A percentile compares a stretch with the other conserved stretches of the same genome.
Conservation (phyloP, 2,888 invertebrate genomes). For the Drosophila neutralis region DNA sequence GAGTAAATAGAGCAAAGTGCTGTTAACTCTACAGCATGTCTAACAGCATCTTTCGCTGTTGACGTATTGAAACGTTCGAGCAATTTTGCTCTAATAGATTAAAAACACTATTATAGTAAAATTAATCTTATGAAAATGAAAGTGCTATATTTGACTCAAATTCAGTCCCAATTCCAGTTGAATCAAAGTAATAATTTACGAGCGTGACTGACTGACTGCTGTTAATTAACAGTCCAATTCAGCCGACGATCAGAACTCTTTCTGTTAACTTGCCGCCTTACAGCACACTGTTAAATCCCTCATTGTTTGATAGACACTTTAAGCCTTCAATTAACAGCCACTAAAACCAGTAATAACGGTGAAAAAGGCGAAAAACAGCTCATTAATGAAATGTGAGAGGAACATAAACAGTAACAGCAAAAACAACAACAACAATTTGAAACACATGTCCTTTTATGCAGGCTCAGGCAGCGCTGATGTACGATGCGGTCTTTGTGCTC, state of each 20-base stretch:
- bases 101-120: not conserved
- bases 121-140: not conserved
- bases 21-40: not conserved
- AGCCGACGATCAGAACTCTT: not conserved
- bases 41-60: not conserved
- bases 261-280: not conserved
- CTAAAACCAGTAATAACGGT: constrained; percentile 44
- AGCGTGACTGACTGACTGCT: not conserved
- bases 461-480: constrained; percentile 98
- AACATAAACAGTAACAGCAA: not conserved
- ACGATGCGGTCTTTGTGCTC: constrained; percentile 96
- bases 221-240: not conserved
- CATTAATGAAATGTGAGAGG: constrained; percentile 58
- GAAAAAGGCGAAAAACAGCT: constrained; percentile 75
- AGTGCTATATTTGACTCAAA: not conserved
- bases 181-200: not conserved
- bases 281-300: constrained; percentile 9
- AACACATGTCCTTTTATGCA: constrained; percentile 79
- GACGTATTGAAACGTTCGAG: not conserved
- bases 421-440: not conserved
- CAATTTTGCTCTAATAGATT: not conserved
- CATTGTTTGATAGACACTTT: constrained; percentile 3
- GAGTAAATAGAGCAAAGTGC: not conserved
- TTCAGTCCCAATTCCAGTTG: not conserved
- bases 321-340: constrained; percentile 17